Base-by-base conservation (phyloP, 2,888 invertebrate genomes). In the Torymus texanus region DNA sequence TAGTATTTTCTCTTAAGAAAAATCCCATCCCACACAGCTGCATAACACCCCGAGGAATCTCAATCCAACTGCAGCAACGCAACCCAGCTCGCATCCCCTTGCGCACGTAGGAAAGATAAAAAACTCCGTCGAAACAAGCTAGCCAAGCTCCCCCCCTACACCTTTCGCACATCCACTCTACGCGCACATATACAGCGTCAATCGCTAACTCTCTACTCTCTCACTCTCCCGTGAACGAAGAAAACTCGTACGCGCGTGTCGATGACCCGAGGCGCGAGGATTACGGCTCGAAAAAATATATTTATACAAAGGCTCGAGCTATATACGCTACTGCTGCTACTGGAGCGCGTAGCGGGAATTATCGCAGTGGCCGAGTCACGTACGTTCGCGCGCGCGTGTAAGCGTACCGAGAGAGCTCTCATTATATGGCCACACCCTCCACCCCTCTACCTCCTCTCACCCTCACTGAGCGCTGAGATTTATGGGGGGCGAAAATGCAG, bases 311-410 rank as follows among this genome's bases (percentile, higher is more conserved):
- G 53, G 51, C 72, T 61, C 24, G 59, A 5, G 1, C 16, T 50
- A 29, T 56, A 59, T 59, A 51, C 74, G 55, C 41, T 8, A 8
- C 41, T 8, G 41, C 41, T 41, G 41, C n/a, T n/a, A n/a, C n/a
- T n/a, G 41, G 41, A 8, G 41, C 8, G 16, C 29, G 2, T 21
- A 21, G 21, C 21, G 21, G 21, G 62, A 73, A 79, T 79, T 71
- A 79, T 75, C 66, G 24, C 61, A 24, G 65, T 65, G 55, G 59
- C n/a, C 62, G 58, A 71, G 79, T 79, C 79, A 75, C 75, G 79
- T 75, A 79, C 75, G 21, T 2, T 21, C 2, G 65, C 79, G 50
- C 66, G 65, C 41, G 41, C 71, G 65, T 68, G 59, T 65, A 70
- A 70, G 53, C 65, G 61, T 68, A 73, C 68, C 41, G 62, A 78